phyloP scores from a whole-genome alignment of 2,797 vertebrate genomes.

The Vespertilio murinus region DNA sequence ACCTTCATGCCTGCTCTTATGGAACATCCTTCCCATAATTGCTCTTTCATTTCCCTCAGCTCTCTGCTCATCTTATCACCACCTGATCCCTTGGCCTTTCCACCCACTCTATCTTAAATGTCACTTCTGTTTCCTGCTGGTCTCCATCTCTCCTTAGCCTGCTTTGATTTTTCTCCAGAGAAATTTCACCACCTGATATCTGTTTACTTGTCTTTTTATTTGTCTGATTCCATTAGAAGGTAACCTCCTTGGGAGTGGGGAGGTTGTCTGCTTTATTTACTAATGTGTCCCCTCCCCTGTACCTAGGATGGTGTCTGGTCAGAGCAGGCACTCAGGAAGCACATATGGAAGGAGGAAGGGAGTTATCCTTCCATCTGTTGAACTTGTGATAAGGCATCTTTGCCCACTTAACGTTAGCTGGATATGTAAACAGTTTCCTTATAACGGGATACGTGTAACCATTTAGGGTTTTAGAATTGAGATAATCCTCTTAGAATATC shows the following conservation, averaged over 20 bases:
- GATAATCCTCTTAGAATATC: neutral
- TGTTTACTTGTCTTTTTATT: neutral
- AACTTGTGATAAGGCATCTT: neutral
- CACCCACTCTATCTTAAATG: neutral
- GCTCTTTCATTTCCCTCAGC: neutral
- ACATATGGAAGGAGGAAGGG: neutral
- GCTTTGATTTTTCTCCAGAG: conserved; percentile 29
- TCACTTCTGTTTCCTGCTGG: neutral
- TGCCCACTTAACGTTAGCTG: neutral
- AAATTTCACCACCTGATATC: neutral
- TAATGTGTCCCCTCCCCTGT: no score
- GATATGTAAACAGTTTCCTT: neutral
- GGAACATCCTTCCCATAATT: neutral
- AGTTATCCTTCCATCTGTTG: neutral
- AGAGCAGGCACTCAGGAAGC: neutral
- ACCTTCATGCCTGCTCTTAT: neutral
- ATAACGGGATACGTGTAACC: neutral
- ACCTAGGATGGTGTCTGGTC: neutral
- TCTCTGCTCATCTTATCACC: neutral
- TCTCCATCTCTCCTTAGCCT: neutral
- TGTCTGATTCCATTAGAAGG: neutral
- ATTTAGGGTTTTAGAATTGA: neutral
- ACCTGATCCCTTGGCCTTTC: neutral
- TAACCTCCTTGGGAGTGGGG: neutral
- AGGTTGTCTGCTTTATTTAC: neutral